Evolutionary conservation across 2,797 vertebrate species (phyloP).

Genomic region (Huso huso): DNA sequence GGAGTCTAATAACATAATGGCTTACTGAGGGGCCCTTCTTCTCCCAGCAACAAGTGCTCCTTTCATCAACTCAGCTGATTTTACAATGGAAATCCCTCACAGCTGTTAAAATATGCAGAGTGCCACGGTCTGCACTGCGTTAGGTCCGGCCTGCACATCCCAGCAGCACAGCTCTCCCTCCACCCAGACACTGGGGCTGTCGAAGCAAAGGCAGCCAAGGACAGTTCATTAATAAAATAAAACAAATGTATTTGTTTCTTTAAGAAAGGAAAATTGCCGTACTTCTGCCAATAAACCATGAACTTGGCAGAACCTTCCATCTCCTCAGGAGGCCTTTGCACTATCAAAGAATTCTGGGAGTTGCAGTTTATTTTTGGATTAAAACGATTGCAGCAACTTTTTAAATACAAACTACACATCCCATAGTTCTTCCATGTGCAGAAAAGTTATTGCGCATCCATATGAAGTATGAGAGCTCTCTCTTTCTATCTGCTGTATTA

Average conservation of each 20-base stretch:
- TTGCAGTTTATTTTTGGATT: slow-evolving; percentile 38
- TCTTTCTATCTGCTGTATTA: background rate
- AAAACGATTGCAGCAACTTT: background rate
- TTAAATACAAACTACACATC: too few species aligned
- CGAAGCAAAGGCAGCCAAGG: slow-evolving; percentile 36
- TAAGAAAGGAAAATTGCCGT: slow-evolving; percentile 19
- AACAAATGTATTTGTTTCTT: slow-evolving; percentile 17
- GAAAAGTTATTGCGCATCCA: too few species aligned
- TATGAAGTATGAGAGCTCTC: background rate
- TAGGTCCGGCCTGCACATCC: slow-evolving; percentile 38
- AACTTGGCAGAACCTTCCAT: slow-evolving; percentile 20
- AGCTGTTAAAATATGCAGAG: slow-evolving; percentile 65
- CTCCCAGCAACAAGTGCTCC: slow-evolving; percentile 56
- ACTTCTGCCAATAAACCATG: slow-evolving; percentile 27
- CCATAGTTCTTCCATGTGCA: too few species aligned
- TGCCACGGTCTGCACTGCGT: slow-evolving; percentile 45
- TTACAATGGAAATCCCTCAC: slow-evolving; percentile 68
- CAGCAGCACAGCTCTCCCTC: slow-evolving; percentile 15
- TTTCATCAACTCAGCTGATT: slow-evolving; percentile 66
- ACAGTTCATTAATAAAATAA: slow-evolving; percentile 40
- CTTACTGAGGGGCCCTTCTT: slow-evolving; percentile 50
- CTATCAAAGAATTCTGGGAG: slow-evolving; percentile 46
- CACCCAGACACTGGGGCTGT: slow-evolving; percentile 23
- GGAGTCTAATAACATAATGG: slow-evolving; percentile 55
- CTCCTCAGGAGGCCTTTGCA: slow-evolving; percentile 13